Evolutionary conservation across 2,113 vertebrate species (phyloP), one percentile per base, ranked within the genome.

Genomic region (Anas platyrhynchos): DNA sequence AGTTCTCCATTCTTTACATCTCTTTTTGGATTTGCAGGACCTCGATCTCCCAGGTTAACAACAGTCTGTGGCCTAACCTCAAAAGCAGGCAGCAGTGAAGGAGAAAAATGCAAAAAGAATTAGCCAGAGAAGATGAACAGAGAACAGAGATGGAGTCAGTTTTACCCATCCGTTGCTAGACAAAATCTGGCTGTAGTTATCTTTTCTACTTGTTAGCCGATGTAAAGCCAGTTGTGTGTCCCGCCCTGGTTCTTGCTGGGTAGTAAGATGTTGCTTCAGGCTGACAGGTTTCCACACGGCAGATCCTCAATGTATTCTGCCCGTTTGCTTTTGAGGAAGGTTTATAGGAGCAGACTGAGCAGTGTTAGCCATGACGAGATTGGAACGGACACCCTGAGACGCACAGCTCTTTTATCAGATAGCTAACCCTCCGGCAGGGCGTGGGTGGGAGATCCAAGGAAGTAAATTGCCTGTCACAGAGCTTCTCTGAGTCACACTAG

Each of bases 391-490:
- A 84, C n/a, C 63, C 66, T 3, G 65, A 81, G 79, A 77, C 11
- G 54, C 54, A 34, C 41, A 72, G 80, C 84, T 78, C 80, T 93
- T 73, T 85, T 74, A 86, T 85, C n/a, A 63, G 74, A 54, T 46
- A 80, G 88, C 78, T 72, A 86, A 62, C 73, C 84, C 84, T 88
- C 76, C 62, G 86, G 72, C 76, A 26, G 66, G 41, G 44, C 1
- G 20, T 62, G 87, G 68, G 58, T 76, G 83, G 91, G 73, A 83
- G 68, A 93, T 80, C 88, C 77, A 72, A 38, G 63, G 80, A 83
- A 94, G 88, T 62, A 94, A 94, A 94, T 76, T 89, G 77, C 68
- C 81, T 76, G 88, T 86, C 85, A 86, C 43, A 68, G 72, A 86
- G 67, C n/a, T 75, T 38, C 79, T 84, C 68, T 34, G 63, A 89